Percentiles rank a stretch among this genome's conserved stretches.
These are phyloP conservation scores for Leptinotarsa texana DNA, from an alignment of 1,140 invertebrate species.

Conservation along the genomic window DNA sequence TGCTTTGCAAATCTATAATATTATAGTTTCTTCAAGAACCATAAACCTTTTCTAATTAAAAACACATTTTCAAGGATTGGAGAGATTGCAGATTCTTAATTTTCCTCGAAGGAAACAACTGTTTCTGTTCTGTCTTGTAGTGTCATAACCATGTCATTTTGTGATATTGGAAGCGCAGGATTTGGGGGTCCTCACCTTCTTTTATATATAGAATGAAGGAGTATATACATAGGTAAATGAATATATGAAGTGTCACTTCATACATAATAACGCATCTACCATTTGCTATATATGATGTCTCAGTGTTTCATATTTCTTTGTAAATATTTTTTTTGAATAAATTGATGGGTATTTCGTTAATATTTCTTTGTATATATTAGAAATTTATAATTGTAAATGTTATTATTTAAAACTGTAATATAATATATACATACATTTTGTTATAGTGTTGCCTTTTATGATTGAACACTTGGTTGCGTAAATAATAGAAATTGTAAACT, in stretches of 20 bases:
- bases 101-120: background rate
- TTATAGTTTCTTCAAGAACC: no score
- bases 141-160: conserved; percentile 3
- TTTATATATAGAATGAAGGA: background rate
- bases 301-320: conserved; percentile 13
- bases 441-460: conserved; percentile 19
- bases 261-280: conserved; percentile 24
- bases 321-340: conserved; percentile 15
- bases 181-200: conserved; percentile 24
- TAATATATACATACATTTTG: conserved; percentile 25
- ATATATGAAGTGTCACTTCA: conserved; percentile 17
- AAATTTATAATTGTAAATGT: conserved; percentile 13
- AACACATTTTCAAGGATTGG: no score
- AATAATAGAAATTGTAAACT: conserved; percentile 8
- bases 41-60: no score
- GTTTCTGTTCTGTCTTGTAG: background rate
- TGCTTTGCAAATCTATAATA: no score
- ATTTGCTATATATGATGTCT: conserved; percentile 26
- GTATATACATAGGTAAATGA: background rate
- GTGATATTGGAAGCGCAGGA: conserved; percentile 13
- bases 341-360: background rate
- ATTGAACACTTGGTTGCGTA: conserved; percentile 13
- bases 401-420: conserved; percentile 26
- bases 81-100: background rate
- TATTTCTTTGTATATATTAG: conserved; percentile 19